phyloP scores from a whole-genome alignment of 2,113 vertebrate genomes.

The Colaptes auratus region DNA sequence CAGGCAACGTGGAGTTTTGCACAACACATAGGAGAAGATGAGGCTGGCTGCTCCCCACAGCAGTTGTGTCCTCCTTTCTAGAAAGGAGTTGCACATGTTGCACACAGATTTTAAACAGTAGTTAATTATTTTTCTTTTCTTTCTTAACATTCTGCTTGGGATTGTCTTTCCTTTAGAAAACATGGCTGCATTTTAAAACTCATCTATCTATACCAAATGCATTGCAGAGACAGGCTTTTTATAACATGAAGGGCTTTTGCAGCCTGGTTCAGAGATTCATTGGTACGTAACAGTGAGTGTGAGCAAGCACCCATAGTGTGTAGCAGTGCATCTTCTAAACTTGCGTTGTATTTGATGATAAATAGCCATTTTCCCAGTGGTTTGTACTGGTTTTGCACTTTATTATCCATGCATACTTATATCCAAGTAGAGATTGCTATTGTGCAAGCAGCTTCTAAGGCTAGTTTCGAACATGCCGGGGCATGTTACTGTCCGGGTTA shows the following conservation, averaged over 20 bases:
- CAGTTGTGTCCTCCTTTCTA: not conserved
- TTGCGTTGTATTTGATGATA: not conserved
- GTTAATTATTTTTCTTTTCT: not conserved
- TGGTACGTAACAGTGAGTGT: not conserved
- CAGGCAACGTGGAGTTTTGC: not conserved
- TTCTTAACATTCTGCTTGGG: not conserved
- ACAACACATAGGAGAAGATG: not conserved
- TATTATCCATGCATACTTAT: not conserved
- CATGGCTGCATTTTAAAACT: not conserved
- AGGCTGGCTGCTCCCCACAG: not conserved
- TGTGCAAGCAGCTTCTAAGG: not conserved
- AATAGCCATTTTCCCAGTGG: not conserved
- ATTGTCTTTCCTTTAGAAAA: not conserved
- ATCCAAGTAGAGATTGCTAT: not conserved
- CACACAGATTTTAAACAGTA: not conserved
- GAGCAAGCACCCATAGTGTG: not conserved
- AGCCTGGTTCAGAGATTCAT: not conserved
- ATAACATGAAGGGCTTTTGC: not conserved
- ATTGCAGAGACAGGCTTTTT: not conserved
- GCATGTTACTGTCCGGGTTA: no score
- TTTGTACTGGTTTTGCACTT: slow-evolving; percentile 10
- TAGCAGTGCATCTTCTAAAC: not conserved
- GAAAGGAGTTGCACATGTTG: not conserved
- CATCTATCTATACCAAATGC: not conserved
- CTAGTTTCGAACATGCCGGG: no score